Evolutionary conservation across 2,888 invertebrate genomes (phyloP), one percentile per base, ranked within the genome.

Genomic region (Orthosia gracilis): DNA sequence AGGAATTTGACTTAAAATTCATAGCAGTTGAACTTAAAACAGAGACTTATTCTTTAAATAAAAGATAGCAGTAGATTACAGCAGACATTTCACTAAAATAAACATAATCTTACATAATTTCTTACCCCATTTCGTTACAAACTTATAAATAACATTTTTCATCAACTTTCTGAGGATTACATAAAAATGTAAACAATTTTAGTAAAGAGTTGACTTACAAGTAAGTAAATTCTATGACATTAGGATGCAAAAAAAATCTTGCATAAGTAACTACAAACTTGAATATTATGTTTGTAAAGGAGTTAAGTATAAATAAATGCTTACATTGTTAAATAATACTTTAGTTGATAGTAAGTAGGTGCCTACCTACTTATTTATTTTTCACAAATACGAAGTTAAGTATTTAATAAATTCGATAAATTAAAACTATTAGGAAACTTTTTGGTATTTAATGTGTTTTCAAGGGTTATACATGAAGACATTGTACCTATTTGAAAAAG

Each of bases 201-300:
- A 18, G 4, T n/a, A 50, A 65, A 55, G 5, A 55, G n/a, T 50
- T 57, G 54, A 71, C n/a, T 21, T 23, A 62, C 47, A 73, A 17
- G 40, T 58, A 62, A 57, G 26, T n/a, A n/a, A n/a, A 65, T 23
- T 49, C 54, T 18, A 1, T 66, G 61, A 40, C 57, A 26, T 31
- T 63, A 13, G 13, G 18, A 26, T 49, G 18, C 3, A 31, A 31
- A 31, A 54, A n/a, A 31, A 61, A 18, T 31, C 23, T 73, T 66
- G 55, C 50, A 0, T 61, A 73, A 15, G 47, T 66, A 63, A n/a
- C 15, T 4, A 26, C 11, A 58, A 17, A n/a, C n/a, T 47, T 59
- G 17, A 52, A 50, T 21, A 61, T 65, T 65, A 78, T 78, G 73
- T 66, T 73, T 78, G 73, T 62, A 78, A 78, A 72, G 57, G 65